A percentile compares a stretch with the other conserved stretches of the same genome.
phyloP scores from a whole-genome alignment of 2,113 vertebrate genomes.

The Otus sunia region DNA sequence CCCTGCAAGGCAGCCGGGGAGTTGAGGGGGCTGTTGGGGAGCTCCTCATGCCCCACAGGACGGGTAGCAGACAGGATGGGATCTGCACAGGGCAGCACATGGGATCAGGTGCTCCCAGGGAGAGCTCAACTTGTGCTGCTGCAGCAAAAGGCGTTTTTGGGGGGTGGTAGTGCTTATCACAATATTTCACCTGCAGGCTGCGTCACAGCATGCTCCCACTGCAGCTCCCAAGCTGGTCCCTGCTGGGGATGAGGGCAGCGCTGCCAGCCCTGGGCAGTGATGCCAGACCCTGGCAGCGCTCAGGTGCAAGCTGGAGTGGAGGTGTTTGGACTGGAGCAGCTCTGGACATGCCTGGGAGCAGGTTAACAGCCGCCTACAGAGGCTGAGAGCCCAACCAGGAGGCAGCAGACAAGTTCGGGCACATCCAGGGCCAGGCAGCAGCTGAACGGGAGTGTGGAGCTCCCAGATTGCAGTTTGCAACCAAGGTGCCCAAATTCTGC shows the following conservation, averaged over 20 bases:
- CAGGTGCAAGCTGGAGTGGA: background rate
- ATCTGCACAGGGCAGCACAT: rapidly evolving
- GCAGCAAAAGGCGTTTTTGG: background rate
- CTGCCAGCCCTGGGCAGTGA: rapidly evolving
- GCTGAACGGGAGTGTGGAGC: background rate
- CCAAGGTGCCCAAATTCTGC: background rate
- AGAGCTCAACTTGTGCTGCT: background rate
- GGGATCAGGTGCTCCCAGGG: background rate
- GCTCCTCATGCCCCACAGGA: background rate
- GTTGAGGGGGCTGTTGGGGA: background rate
- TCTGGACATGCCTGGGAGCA: background rate
- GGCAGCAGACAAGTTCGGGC: background rate
- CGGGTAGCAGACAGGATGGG: background rate
- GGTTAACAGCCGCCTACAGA: background rate
- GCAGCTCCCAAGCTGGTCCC: background rate
- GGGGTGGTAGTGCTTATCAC: background rate
- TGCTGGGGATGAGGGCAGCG: background rate
- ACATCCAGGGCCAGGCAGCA: background rate
- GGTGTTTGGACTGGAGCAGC: background rate
- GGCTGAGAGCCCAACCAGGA: background rate
- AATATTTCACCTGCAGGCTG: background rate
- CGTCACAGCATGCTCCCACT: background rate
- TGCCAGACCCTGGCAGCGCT: background rate
- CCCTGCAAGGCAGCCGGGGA: rapidly evolving
- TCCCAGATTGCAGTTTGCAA: background rate